Conservation (phyloP, 2,888 invertebrate genomes). For the Tachina fera region DNA sequence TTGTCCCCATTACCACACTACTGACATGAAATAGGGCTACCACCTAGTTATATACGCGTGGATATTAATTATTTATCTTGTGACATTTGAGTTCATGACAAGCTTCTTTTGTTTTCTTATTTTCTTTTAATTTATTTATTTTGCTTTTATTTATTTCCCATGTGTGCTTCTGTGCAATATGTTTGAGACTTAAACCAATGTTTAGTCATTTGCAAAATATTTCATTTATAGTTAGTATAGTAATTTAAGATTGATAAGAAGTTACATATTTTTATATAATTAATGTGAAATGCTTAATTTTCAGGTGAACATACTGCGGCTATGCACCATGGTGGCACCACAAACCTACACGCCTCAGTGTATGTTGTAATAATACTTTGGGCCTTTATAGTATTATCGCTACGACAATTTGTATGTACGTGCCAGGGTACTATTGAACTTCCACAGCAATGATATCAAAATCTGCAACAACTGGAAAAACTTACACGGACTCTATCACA, state of each 20-base stretch:
- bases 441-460: slow-evolving; percentile 52
- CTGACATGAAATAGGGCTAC: no score
- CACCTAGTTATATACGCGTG: no score
- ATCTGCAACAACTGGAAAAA: slow-evolving; percentile 7
- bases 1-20: no score
- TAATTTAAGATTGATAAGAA: background rate
- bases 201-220: no score
- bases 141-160: no score
- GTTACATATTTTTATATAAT: background rate
- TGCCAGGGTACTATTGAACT: slow-evolving; percentile 71
- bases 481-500: slow-evolving; percentile 2
- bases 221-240: background rate
- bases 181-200: no score
- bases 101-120: no score
- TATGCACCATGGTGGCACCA: slow-evolving; percentile 88
- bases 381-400: slow-evolving; percentile 75
- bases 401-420: slow-evolving; percentile 75
- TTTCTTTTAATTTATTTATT: no score
- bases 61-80: no score
- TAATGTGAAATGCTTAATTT: background rate
- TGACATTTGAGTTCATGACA: no score
- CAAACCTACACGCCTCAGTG: slow-evolving; percentile 76
- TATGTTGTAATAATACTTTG: slow-evolving; percentile 76
- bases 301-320: slow-evolving; percentile 93
- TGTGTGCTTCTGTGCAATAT: no score